Percentiles rank a stretch among this genome's conserved stretches.
phyloP scores from a whole-genome alignment of 1,140 invertebrate genomes.

The Anagrus nilaparvatae region DNA sequence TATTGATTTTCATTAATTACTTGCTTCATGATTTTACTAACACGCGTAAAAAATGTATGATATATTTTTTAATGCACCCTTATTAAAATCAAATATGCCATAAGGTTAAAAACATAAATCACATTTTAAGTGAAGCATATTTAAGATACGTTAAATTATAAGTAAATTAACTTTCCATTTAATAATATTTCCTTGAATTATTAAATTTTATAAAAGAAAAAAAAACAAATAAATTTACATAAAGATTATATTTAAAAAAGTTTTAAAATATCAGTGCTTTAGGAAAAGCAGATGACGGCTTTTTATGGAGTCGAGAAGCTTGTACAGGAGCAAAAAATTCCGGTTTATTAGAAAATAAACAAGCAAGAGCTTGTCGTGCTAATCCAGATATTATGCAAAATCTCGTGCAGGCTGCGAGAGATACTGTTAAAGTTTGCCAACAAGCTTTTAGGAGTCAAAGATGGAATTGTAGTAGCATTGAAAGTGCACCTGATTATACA shows the following conservation, averaged over 20 bases:
- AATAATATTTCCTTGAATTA: constrained; percentile 1
- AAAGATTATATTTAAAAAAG: too few species aligned
- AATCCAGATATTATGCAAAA: constrained; percentile 62
- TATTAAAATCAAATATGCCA: too few species aligned
- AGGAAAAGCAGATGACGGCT: constrained; percentile 28
- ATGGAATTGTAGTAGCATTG: constrained; percentile 79
- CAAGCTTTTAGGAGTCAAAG: constrained; percentile 58
- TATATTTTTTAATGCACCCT: too few species aligned
- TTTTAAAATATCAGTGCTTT: constrained; percentile 28
- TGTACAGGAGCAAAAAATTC: constrained; percentile 44
- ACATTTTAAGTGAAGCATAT: too few species aligned
- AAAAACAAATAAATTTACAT: too few species aligned
- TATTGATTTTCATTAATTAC: too few species aligned
- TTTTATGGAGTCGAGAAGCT: constrained; percentile 34
- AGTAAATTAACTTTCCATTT: too few species aligned
- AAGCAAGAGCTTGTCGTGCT: constrained; percentile 54
- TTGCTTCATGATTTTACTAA: too few species aligned
- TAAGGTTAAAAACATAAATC: too few species aligned
- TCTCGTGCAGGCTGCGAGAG: constrained; percentile 57
- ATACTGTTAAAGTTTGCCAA: constrained; percentile 61
- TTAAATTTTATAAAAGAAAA: not conserved
- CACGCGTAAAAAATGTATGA: too few species aligned
- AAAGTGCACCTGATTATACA: constrained; percentile 56
- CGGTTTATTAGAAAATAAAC: constrained; percentile 48
- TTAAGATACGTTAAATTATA: too few species aligned